These are phyloP conservation scores for Pseudomyrmex cubaensis DNA, from an alignment of 1,140 invertebrate genomes.

Conservation along the genomic window DNA sequence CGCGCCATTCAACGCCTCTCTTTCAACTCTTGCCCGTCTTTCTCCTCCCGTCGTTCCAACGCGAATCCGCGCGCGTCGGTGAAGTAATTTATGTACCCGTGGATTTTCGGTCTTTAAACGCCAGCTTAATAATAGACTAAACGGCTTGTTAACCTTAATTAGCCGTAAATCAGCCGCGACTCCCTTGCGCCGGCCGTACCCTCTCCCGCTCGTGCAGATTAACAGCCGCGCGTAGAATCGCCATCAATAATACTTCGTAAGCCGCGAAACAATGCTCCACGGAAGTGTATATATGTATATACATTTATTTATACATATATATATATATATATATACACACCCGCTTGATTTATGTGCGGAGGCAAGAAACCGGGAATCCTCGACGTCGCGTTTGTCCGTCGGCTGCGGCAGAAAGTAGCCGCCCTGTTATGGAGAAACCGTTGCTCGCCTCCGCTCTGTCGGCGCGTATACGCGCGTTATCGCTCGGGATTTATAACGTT, in stretches of 20 bases:
- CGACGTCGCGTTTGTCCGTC: slow-evolving; percentile 41
- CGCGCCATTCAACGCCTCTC: slow-evolving; percentile 46
- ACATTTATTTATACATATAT: too few species aligned
- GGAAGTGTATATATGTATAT: slow-evolving; percentile 4
- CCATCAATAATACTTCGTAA: slow-evolving; percentile 71
- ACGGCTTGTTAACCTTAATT: slow-evolving; percentile 82
- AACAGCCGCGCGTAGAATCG: slow-evolving; percentile 70
- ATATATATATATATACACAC: not conserved
- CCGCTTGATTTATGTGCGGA: slow-evolving; percentile 72
- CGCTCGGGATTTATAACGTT: slow-evolving; percentile 44
- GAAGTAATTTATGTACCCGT: slow-evolving; percentile 75
- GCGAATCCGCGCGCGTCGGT: slow-evolving; percentile 21
- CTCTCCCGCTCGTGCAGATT: slow-evolving; percentile 66
- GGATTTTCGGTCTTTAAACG: slow-evolving; percentile 74
- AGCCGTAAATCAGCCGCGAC: slow-evolving; percentile 79
- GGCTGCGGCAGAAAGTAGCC: slow-evolving; percentile 22
- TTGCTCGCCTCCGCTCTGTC: slow-evolving; percentile 37
- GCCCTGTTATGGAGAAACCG: slow-evolving; percentile 25
- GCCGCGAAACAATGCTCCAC: slow-evolving; percentile 72
- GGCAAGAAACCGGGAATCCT: slow-evolving; percentile 55
- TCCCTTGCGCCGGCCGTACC: not conserved
- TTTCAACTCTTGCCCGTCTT: not conserved
- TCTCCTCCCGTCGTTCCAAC: not conserved
- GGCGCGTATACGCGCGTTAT: slow-evolving; percentile 28
- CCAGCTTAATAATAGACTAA: slow-evolving; percentile 81